Evolutionary conservation across 2,888 invertebrate genomes (phyloP), one percentile per base, ranked within the genome.

Genomic region (Athalia rosae): DNA sequence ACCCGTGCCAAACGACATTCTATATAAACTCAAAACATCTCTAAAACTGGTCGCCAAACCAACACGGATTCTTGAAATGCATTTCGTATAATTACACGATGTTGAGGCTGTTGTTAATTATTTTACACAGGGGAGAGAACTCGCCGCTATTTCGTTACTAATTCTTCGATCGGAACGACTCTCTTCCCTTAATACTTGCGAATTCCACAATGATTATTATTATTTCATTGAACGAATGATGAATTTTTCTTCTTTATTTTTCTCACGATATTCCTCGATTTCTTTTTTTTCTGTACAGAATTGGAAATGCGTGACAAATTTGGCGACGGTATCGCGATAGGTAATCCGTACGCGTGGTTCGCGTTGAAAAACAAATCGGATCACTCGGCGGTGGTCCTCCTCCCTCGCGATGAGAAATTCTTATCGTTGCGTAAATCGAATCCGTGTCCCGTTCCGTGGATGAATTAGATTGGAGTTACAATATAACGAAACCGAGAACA

Each of bases 381-480:
- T n/a, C 48, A 74, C 50, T 61, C 74, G 62, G 61, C 61, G 62
- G 61, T 58, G 8, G 43, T 48, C 61, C 74, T 71, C 45, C 58
- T 71, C 71, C 61, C 74, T 74, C 48, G 61, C 59, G 28, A 28
- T 28, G 28, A 48, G 74, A 61, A 74, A 74, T 74, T 74, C 74
- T 74, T 74, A 74, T 74, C 74, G 74, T 74, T 61, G 62, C 74
- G 61, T 61, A 74, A 74, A 74, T 74, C 74, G 74, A 74, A 74
- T 74, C 61, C 61, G 74, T 61, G 74, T 74, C 61, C 74, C 74
- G 74, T 74, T 74, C 74, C 74, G 74, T 74, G 74, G 74, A 62
- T 61, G 74, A 74, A 74, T 74, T 74, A 74, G 74, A 74, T 74
- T 62, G 74, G 61, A 74, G 61, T 9, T 53, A 53, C 48, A 61